Evolutionary conservation across 2,888 invertebrate genomes (phyloP).

Genomic region (Bimastos eiseni): DNA sequence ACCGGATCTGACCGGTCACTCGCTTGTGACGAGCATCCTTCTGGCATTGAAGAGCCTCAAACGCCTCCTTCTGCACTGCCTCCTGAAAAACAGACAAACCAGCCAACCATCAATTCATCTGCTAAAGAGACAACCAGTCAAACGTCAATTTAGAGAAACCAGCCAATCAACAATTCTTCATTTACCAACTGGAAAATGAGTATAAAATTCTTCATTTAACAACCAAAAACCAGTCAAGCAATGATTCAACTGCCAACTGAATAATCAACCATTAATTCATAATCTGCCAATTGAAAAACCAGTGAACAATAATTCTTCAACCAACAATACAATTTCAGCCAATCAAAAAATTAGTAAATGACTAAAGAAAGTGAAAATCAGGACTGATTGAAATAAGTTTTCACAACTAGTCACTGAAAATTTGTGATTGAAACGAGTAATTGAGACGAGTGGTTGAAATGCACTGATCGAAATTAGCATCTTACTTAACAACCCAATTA

Average conservation of each 20-base stretch:
- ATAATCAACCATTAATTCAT: too few relatives aligned
- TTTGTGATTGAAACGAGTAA: background rate
- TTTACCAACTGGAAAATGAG: too few relatives aligned
- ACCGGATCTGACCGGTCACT: conserved; percentile 55
- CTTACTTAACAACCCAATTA: too few relatives aligned
- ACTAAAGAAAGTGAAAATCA: background rate
- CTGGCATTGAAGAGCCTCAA: conserved; percentile 56
- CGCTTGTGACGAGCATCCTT: conserved; percentile 56
- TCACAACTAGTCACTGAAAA: background rate
- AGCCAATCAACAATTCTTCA: too few relatives aligned
- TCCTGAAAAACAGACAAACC: conserved; percentile 48
- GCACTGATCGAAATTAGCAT: too few relatives aligned
- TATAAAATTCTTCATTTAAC: too few relatives aligned
- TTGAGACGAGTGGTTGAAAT: background rate
- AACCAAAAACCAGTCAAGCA: too few relatives aligned
- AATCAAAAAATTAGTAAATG: background rate
- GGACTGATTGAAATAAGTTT: background rate
- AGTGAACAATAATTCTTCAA: background rate
- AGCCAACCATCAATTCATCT: background rate
- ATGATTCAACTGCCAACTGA: too few relatives aligned
- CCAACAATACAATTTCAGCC: background rate
- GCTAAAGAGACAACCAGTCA: background rate
- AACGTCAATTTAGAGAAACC: too few relatives aligned
- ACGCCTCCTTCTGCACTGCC: conserved; percentile 57
- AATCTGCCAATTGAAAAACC: background rate